Evolutionary conservation across 2,888 invertebrate species (phyloP).

Genomic region (Eudemis profundana): DNA sequence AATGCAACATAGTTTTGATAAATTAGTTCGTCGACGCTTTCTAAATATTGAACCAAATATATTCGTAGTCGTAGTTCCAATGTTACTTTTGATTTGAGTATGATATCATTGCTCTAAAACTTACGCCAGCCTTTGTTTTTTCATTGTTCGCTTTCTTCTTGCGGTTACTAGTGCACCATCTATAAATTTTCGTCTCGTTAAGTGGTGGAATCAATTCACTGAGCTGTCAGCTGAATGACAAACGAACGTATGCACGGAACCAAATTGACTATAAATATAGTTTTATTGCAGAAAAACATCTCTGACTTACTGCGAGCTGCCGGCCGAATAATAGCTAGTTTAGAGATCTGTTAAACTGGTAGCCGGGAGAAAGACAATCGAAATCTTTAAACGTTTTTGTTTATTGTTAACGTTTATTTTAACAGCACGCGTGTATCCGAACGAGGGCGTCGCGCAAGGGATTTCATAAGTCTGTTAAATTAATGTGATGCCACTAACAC

Average conservation of each 20-base stretch:
- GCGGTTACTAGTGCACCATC: conserved; percentile 19
- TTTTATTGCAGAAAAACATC: conserved; percentile 38
- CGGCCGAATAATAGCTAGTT: conserved; percentile 12
- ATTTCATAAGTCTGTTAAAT: conserved; percentile 64
- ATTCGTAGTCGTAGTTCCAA: conserved; percentile 1
- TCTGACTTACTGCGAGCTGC: conserved; percentile 10
- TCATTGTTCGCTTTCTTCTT: conserved; percentile 16
- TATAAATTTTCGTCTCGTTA: conserved; percentile 26
- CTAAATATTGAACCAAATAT: conserved; percentile 11
- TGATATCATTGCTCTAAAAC: not conserved
- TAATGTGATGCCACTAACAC: conserved; percentile 56
- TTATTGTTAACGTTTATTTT: conserved; percentile 43
- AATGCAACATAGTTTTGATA: conserved; percentile 15
- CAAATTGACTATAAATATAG: conserved; percentile 38
- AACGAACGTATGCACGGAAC: conserved; percentile 29
- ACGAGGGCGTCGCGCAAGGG: conserved; percentile 51
- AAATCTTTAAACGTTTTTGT: conserved; percentile 38
- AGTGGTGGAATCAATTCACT: conserved; percentile 34
- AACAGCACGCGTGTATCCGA: conserved; percentile 40
- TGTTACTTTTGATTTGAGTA: conserved; percentile 11
- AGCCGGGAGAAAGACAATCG: conserved; percentile 33
- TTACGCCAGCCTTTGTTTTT: not conserved
- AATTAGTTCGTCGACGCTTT: conserved; percentile 29
- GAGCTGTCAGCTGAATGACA: conserved; percentile 32
- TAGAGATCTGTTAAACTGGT: conserved; percentile 24